A percentile compares a stretch with the other conserved stretches of the same genome.
phyloP scores from a whole-genome alignment of 2,113 vertebrate species.

The Nothocercus julius region DNA sequence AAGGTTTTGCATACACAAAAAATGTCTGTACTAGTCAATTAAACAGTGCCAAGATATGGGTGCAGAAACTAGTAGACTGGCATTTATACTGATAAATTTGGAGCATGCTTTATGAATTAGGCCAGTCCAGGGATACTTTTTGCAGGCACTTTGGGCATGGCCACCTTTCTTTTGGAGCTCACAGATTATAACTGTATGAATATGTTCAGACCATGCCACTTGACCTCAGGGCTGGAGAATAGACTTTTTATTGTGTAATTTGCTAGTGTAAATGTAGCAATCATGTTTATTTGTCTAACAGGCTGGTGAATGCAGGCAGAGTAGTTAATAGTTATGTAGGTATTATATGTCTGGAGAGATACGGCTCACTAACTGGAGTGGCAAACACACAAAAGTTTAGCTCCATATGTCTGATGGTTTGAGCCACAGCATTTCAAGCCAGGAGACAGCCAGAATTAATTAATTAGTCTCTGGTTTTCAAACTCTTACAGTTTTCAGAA shows the following conservation, averaged over 20 bases:
- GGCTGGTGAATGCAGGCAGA: not conserved
- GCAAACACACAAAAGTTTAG: not conserved
- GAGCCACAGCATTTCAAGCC: not conserved
- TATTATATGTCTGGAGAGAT: not conserved
- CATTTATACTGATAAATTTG: not conserved
- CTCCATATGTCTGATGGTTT: not conserved
- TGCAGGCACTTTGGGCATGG: not conserved
- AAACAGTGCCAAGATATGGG: not conserved
- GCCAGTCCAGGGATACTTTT: not conserved
- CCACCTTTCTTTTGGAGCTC: not conserved
- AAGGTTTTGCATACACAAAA: not conserved
- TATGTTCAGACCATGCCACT: not conserved
- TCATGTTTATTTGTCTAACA: not conserved
- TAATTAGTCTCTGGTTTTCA: not conserved
- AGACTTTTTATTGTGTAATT: conserved; percentile 1
- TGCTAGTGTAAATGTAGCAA: not conserved
- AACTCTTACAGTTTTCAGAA: not conserved
- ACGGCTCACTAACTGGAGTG: not conserved
- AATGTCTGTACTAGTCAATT: not conserved
- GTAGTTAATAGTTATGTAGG: not conserved
- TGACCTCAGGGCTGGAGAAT: not conserved
- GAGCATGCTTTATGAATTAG: not conserved
- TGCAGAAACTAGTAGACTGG: not conserved
- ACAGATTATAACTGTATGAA: not conserved
- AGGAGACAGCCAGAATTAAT: not conserved